Base-by-base conservation (phyloP, 2,888 invertebrate genomes). In the Eristalinus aeneus region DNA sequence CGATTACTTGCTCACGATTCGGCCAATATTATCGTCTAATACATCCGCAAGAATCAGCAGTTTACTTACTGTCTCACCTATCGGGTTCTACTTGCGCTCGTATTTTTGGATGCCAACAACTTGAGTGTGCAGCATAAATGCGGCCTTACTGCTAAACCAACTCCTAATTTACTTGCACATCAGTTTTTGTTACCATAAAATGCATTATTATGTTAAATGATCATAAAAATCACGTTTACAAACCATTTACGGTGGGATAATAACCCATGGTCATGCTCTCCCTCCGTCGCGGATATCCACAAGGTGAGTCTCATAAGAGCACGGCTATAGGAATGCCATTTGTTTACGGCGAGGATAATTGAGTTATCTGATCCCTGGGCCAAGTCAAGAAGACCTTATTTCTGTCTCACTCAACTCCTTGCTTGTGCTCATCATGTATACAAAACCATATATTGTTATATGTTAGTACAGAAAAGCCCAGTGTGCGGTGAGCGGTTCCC, bases 181-280 rank as follows among this genome's bases (percentile, higher is more conserved):
- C 88, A 88, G 83, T 86, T 88, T 71, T 78, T 78, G 77, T 78
- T 46, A 60, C 90, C 90, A 90, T 90, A 90, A 91, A 91, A 91
- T 90, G 90, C 91, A 90, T 91, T 91, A 91, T 91, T 91, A 91
- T 91, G 91, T 91, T 91, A 91, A 91, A 91, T 91, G 91, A 90
- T 91, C 90, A 91, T 91, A 91, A 91, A 91, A 91, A 91, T 91
- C 91, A 91, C 91, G 91, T 91, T 91, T 91, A 91, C 91, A 91
- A 91, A 90, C 91, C 91, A 90, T 91, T 91, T 91, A 90, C 90
- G 90, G 90, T 89, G 90, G 90, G 89, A 90, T 90, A 90, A 91
- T 91, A 91, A 90, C 90, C 91, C 90, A 90, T 68, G 67, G 72
- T 68, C 71, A 58, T 56, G 56, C 27, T 58, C 64, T 73, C 12